Evolutionary conservation across 2,113 vertebrate species (phyloP), one percentile per base, ranked within the genome.

Genomic region (Halcyon senegalensis): DNA sequence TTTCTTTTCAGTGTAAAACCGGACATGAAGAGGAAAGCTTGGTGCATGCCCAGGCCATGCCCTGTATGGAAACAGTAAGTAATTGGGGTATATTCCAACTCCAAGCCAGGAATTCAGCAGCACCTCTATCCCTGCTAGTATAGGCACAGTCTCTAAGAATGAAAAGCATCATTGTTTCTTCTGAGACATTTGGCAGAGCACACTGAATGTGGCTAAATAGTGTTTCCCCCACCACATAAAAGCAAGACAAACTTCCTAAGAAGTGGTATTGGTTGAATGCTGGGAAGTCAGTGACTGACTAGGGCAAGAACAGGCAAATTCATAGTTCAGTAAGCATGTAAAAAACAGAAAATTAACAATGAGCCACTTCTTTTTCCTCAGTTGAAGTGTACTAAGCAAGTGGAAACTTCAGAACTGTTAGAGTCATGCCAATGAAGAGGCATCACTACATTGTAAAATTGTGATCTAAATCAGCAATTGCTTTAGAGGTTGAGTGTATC

Each of bases 111-210:
- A 87, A 84, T 70, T 94, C 87, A 82, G 62, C 43, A 82, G 44
- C 1, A 76, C 13, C 10, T 94, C 77, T 68, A 19, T 41, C n/a
- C 84, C 56, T 87, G 53, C 35, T 89, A 60, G 53, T 51, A 48
- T 3, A 89, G 93, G 77, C 43, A 8, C 94, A 89, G 91, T 85
- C 78, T 80, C 70, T 25, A 59, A 33, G 74, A 77, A 94, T 93
- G 48, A 97, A 96, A 97, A 95, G 91, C 62, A 80, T 31, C 50
- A 68, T 96, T 96, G 89, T 94, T 94, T 87, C 84, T 69, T 80
- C 84, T 30, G 62, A 96, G 82, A 89, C 62, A 30, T 91, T 94
- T 96, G 93, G 84, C 93, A 93, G 74, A 69, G 21, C 8, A 4
- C 2, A 1, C 66, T 66, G 62, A 94, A 79, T 91, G 66, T 73